These are phyloP conservation scores for Notothenia rossii DNA, from an alignment of 2,113 vertebrate species.

Conservation along the genomic window DNA sequence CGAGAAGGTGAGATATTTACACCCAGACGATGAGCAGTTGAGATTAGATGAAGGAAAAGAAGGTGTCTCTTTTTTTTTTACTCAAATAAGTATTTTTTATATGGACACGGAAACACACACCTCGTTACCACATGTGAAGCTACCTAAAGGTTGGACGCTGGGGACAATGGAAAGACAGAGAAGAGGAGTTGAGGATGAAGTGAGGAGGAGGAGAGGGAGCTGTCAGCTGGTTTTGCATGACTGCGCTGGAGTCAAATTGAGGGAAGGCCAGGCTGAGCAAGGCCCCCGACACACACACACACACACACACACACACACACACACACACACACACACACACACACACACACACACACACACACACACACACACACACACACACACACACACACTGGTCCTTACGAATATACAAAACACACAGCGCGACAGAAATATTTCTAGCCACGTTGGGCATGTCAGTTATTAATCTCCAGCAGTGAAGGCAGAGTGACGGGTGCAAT, in stretches of 20 bases:
- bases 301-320: conserved; percentile 11
- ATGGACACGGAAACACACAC: too few relatives aligned
- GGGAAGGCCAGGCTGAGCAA: conserved; percentile 42
- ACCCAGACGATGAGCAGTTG: too few relatives aligned
- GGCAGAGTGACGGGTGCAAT: conserved; percentile 70
- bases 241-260: conserved; percentile 63
- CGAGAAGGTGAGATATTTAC: not conserved
- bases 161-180: conserved; percentile 42
- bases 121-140: too few relatives aligned
- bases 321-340: conserved; percentile 18
- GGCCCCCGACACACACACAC: conserved; percentile 1
- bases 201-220: conserved; percentile 59
- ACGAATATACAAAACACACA: conserved; percentile 1
- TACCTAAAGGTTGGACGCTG: not conserved
- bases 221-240: conserved; percentile 81
- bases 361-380: conserved; percentile 11
- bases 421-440: conserved; percentile 70
- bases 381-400: conserved; percentile 10
- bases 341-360: not conserved
- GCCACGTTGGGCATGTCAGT: conserved; percentile 68
- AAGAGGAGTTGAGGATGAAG: conserved; percentile 49
- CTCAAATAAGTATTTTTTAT: too few relatives aligned
- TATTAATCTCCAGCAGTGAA: conserved; percentile 77
- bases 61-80: too few relatives aligned
- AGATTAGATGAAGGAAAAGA: not conserved